phyloP scores from a whole-genome alignment of 1,140 invertebrate genomes.

The Nebria ingens region DNA sequence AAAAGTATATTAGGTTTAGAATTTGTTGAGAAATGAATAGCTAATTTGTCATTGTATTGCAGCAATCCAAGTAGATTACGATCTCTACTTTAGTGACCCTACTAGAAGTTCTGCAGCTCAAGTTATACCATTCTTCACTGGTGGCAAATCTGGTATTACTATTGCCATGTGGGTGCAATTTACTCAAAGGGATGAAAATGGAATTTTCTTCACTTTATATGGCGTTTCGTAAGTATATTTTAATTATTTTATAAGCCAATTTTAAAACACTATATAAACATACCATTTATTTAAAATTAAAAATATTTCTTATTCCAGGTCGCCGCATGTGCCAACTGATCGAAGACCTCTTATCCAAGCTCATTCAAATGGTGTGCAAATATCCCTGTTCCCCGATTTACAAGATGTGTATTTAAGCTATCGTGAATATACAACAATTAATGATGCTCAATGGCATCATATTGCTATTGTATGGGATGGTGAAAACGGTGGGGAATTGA shows the following conservation, averaged over 20 bases:
- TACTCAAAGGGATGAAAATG: slow-evolving; percentile 75
- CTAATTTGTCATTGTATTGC: slow-evolving; percentile 30
- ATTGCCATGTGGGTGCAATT: slow-evolving; percentile 95
- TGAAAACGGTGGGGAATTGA: slow-evolving; percentile 69
- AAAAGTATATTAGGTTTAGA: slow-evolving; percentile 57
- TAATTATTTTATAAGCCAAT: slow-evolving; percentile 1
- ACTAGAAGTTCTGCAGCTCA: slow-evolving; percentile 78
- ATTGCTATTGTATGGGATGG: slow-evolving; percentile 89
- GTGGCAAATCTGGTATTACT: slow-evolving; percentile 66
- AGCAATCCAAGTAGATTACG: slow-evolving; percentile 93
- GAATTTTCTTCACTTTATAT: slow-evolving; percentile 90
- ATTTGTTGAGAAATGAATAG: neutral
- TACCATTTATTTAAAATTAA: slow-evolving; percentile 12
- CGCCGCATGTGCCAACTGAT: slow-evolving; percentile 67
- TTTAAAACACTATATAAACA: too few relatives aligned
- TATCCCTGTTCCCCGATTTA: slow-evolving; percentile 77
- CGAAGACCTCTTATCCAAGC: slow-evolving; percentile 76
- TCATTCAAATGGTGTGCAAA: slow-evolving; percentile 79
- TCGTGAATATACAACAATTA: slow-evolving; percentile 83
- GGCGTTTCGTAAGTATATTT: slow-evolving; percentile 55
- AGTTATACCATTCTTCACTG: slow-evolving; percentile 79
- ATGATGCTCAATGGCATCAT: slow-evolving; percentile 95
- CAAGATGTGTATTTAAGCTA: slow-evolving; percentile 87
- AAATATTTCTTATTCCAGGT: slow-evolving; percentile 39
- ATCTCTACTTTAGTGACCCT: slow-evolving; percentile 87